Evolutionary conservation across 1,140 invertebrate species (phyloP), one percentile per base, ranked within the genome.

Genomic region (Zaprionus davidi): DNA sequence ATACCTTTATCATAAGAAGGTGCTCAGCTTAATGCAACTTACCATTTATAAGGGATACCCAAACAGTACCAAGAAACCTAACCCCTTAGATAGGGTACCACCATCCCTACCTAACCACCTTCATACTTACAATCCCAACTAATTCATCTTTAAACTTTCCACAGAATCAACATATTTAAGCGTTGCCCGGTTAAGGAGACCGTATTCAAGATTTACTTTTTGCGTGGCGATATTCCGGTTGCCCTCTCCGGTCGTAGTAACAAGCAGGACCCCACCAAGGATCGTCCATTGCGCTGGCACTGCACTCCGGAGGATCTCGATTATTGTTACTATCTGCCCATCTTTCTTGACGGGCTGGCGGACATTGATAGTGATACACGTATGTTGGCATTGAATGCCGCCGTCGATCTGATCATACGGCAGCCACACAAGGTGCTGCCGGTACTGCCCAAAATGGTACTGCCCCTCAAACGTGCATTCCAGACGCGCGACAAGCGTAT

Each of bases 321-420:
- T 92, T 99, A 97, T 91, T 96, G 97, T 87, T 97, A 98, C 91
- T 99, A 98, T 91, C 93, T 99, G 15, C 98, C 98, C 1, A 95
- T 99, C 91, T 99, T 99, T 92, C 98, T 98, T 84, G 98, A 99
- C 87, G 98, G 98, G 4, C 49, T 92, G 56, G 85, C 90, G 6
- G 92, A 92, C 55, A 75, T 74, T 56, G 78, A 92, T 15, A 64
- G 58, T 5, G 84, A 92, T 36, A 79, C 90, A 5, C 82, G 91
- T 3, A 24, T 81, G 22, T 31, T 92, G 51, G 90, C 91, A 1
- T 38, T 82, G 11, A 81, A 92, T 59, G 87, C 82, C 7, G 86
- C 91, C 22, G 81, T 92, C 17, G 90, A 92, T 66, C 65, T 92
- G 22, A 91, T 92, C 96, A 98, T 92, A 94, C 98, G 96, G 34